A percentile compares a stretch with the other conserved stretches of the same genome.
Conservation (phyloP, 2,797 vertebrate species). For the Erethizon dorsatum region DNA sequence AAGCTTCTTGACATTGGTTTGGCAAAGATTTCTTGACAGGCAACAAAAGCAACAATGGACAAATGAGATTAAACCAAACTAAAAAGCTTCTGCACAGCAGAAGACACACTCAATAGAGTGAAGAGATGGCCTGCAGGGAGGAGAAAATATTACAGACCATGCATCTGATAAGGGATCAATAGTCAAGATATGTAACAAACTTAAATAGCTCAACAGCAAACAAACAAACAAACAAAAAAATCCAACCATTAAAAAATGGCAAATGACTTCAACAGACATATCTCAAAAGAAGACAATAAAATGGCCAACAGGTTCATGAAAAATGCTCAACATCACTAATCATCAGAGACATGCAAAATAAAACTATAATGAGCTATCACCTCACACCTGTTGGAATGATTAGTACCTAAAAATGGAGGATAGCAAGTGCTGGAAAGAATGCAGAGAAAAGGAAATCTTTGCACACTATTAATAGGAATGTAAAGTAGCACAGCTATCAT, state of each 20-base stretch:
- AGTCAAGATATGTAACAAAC: not conserved
- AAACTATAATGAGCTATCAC: not conserved
- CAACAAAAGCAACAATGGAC: not conserved
- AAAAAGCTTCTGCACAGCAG: not conserved
- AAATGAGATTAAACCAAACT: not conserved
- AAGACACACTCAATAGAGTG: not conserved
- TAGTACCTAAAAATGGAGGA: not conserved
- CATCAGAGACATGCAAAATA: not conserved
- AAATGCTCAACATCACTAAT: not conserved
- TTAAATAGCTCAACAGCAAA: not conserved
- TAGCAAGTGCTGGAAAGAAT: not conserved
- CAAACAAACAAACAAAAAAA: not conserved
- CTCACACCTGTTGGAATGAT: not conserved
- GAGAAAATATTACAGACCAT: not conserved
- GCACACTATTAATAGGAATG: not conserved
- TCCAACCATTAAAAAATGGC: not conserved
- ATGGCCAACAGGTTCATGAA: not conserved
- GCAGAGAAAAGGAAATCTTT: not conserved
- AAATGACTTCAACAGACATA: not conserved
- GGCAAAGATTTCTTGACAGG: not conserved
- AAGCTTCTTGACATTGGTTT: not conserved
- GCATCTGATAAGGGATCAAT: not conserved
- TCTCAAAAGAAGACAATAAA: not conserved
- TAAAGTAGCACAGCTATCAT: not conserved
- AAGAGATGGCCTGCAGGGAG: not conserved